These are phyloP conservation scores for Melieria omissa DNA, from an alignment of 2,888 invertebrate genomes.

Conservation along the genomic window DNA sequence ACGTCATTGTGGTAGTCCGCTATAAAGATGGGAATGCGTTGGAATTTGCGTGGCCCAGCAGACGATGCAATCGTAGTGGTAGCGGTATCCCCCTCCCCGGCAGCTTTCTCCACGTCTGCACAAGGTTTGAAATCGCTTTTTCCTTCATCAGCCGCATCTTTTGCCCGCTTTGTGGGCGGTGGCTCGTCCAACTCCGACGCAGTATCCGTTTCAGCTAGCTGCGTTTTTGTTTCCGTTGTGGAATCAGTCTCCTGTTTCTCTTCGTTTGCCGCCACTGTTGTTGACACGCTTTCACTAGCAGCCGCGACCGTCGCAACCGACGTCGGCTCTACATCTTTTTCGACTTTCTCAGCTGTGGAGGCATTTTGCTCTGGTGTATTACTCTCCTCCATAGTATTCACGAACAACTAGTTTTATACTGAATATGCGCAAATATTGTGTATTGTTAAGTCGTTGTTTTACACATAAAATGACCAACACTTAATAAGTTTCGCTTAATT, in stretches of 20 bases:
- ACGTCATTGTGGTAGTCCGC: constrained; percentile 86
- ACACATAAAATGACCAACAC: constrained; percentile 1
- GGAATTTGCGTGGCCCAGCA: constrained; percentile 50
- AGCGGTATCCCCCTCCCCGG: constrained; percentile 15
- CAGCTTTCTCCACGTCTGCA: background rate
- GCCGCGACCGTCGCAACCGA: constrained; percentile 4
- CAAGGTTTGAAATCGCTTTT: background rate
- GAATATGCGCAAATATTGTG: too few species aligned
- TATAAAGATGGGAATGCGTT: constrained; percentile 78
- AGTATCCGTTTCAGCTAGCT: background rate
- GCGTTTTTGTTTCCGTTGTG: background rate
- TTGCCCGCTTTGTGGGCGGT: constrained; percentile 20
- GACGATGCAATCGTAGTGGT: constrained; percentile 18
- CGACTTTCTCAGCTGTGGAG: background rate
- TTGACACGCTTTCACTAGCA: constrained; percentile 28
- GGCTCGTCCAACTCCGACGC: background rate
- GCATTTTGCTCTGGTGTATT: constrained; percentile 3
- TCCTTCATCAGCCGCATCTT: background rate
- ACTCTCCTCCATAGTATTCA: background rate
- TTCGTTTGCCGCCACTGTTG: background rate
- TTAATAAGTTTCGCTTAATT: background rate
- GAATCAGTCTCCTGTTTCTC: background rate
- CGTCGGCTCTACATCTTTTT: background rate
- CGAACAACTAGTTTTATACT: too few species aligned
- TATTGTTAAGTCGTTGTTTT: too few species aligned